phyloP scores from a whole-genome alignment of 2,113 vertebrate genomes.

The Collichthys lucidus region DNA sequence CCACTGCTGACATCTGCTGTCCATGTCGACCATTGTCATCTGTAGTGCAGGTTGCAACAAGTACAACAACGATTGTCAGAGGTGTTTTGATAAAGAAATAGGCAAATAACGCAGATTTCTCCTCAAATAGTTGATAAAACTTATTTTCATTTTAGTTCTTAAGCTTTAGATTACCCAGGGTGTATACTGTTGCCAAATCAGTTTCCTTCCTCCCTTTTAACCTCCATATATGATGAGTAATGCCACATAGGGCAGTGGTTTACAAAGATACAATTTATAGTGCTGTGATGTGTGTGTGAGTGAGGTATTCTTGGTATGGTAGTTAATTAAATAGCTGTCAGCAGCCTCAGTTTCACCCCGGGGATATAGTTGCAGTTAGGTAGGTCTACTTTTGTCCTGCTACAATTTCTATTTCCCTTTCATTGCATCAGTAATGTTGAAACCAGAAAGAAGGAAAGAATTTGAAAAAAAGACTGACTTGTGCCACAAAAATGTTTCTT shows the following conservation, averaged over 20 bases:
- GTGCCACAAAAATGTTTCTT: constrained; percentile 15
- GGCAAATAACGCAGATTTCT: not conserved
- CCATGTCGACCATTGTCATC: constrained; percentile 55
- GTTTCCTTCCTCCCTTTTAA: not conserved
- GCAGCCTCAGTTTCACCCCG: constrained; percentile 10
- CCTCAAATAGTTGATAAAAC: not conserved
- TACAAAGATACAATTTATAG: constrained; percentile 8
- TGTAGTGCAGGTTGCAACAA: constrained; percentile 1
- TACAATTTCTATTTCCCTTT: constrained; percentile 2
- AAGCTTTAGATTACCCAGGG: not conserved
- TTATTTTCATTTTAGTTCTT: not conserved
- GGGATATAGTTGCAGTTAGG: not conserved
- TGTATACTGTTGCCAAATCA: not conserved
- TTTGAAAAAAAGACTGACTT: constrained; percentile 27
- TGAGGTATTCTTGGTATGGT: constrained; percentile 51
- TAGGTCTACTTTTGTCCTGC: constrained; percentile 20
- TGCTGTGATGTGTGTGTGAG: not conserved
- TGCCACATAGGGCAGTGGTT: not conserved
- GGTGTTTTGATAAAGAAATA: not conserved
- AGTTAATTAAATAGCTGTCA: constrained; percentile 36
- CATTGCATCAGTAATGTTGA: constrained; percentile 22
- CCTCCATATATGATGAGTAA: not conserved
- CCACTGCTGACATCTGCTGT: constrained; percentile 85
- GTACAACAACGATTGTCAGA: not conserved
- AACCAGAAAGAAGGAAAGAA: constrained; percentile 29